Evolutionary conservation across 2,888 invertebrate species (phyloP), one percentile per base, ranked within the genome.

Genomic region (Oligia fasciuncula): DNA sequence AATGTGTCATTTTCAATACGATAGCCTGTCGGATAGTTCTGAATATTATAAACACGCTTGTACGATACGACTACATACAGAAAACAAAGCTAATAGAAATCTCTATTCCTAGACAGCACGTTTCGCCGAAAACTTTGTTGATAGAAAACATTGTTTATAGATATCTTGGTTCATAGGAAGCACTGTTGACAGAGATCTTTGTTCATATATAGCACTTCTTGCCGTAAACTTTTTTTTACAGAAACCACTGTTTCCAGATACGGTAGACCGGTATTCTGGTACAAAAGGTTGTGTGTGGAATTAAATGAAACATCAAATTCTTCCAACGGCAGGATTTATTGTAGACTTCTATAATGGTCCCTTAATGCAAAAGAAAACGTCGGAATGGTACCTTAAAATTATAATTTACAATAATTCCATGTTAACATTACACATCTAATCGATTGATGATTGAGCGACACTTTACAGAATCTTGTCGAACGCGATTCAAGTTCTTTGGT

Each of bases 311-410:
- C 84, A 80, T 5, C 60, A 71, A 70, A 74, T 62, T 72, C 76
- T 85, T 84, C 93, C 89, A 94, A 94, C 93, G 91, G 92, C 93
- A 94, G 91, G 91, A 90, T 94, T 95, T 94, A 94, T 95, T 95
- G 89, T 90, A 91, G 90, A 92, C 91, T 90, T 90, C 87, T 90
- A 91, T 90, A 89, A 90, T 94, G 94, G 94, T 93, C 93, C 93
- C 94, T 93, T 90, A 88, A 83, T 84, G 85, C 82, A 88, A 88
- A 85, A 85, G 77, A 79, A 89, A 88, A 85, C 77, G 85, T 89
- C 86, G 86, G 86, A 90, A 91, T 87, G 88, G 85, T 86, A 85
- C 80, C 88, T 89, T 89, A 89, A 73, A 83, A 88, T 80, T 85
- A 88, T 85, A 88, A 88, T 88, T 83, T 88, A 88, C 87, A 88